Conservation (phyloP, 2,797 vertebrate genomes). For the Sciurus carolinensis region DNA sequence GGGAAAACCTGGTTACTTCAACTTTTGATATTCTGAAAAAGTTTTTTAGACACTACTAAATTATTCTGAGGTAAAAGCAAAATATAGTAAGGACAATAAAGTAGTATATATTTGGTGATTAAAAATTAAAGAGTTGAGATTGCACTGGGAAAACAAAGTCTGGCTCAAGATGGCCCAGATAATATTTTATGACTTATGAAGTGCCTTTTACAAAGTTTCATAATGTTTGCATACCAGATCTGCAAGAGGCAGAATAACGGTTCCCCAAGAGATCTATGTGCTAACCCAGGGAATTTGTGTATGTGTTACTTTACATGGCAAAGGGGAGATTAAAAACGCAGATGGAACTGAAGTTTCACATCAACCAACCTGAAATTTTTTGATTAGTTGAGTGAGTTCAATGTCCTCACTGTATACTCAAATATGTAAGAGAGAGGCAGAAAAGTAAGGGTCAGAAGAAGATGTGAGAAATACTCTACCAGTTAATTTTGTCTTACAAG, state of each 20-base stretch:
- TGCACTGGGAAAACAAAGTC: neutral
- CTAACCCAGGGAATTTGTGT: neutral
- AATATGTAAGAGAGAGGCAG: neutral
- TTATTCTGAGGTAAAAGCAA: neutral
- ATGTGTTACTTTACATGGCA: neutral
- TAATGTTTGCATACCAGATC: neutral
- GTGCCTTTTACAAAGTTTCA: neutral
- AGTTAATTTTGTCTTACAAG: neutral
- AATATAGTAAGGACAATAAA: neutral
- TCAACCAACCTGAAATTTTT: slow-evolving; percentile 4
- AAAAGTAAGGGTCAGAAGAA: neutral
- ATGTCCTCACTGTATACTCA: neutral
- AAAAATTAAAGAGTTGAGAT: neutral
- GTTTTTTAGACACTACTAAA: neutral
- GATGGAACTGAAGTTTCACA: neutral
- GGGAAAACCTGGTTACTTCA: neutral
- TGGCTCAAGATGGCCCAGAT: neutral
- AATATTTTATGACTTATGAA: slow-evolving; percentile 1
- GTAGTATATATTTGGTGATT: neutral
- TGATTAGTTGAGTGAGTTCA: neutral
- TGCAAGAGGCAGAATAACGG: neutral
- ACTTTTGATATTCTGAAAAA: neutral
- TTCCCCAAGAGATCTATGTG: neutral
- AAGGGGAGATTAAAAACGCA: neutral
- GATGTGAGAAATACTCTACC: neutral